Percentiles rank a stretch among this genome's conserved stretches.
Evolutionary conservation across 1,140 invertebrate species (phyloP).

Genomic region (Radopholus similis): DNA sequence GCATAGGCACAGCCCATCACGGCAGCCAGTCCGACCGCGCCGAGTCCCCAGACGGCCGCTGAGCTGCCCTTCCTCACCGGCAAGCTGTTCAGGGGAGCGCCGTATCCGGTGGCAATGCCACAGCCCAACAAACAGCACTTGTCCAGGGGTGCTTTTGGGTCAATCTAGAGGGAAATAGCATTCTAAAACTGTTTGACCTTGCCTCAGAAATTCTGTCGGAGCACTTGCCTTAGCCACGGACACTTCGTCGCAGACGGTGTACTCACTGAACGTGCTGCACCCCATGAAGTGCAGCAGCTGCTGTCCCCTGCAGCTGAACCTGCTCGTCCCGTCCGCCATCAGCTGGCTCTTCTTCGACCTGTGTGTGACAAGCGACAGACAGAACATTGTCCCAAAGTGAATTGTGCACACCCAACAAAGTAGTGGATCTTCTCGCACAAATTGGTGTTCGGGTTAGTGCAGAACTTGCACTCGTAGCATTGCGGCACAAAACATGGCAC

Average conservation of each 20-base stretch:
- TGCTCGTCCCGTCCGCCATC: conserved; percentile 88
- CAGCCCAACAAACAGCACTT: conserved; percentile 91
- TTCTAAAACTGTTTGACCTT: too few species aligned
- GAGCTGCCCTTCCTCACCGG: conserved; percentile 75
- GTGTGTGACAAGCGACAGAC: too few species aligned
- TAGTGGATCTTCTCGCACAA: conserved; percentile 67
- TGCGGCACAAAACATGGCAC: conserved; percentile 92
- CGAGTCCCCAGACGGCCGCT: conserved; percentile 89
- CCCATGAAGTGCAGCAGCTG: conserved; percentile 94
- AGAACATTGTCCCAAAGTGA: too few species aligned
- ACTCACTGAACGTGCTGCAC: conserved; percentile 94
- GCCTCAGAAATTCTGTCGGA: too few species aligned
- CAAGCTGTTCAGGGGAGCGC: conserved; percentile 85
- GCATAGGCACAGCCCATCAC: conserved; percentile 82
- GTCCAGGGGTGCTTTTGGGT: conserved; percentile 74
- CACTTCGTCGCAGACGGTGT: conserved; percentile 93
- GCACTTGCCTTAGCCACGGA: conserved; percentile 79
- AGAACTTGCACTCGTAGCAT: conserved; percentile 93
- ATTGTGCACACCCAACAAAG: too few species aligned
- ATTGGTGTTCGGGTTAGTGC: conserved; percentile 76
- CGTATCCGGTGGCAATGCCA: conserved; percentile 72
- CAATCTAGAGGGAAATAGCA: conserved; percentile 63
- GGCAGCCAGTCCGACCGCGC: conserved; percentile 84
- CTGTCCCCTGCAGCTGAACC: conserved; percentile 85
- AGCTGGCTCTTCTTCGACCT: too few species aligned